Percentiles rank a stretch among this genome's conserved stretches.
These are phyloP conservation scores for Nyctalus aviator DNA, from an alignment of 2,797 vertebrate species.

Conservation along the genomic window DNA sequence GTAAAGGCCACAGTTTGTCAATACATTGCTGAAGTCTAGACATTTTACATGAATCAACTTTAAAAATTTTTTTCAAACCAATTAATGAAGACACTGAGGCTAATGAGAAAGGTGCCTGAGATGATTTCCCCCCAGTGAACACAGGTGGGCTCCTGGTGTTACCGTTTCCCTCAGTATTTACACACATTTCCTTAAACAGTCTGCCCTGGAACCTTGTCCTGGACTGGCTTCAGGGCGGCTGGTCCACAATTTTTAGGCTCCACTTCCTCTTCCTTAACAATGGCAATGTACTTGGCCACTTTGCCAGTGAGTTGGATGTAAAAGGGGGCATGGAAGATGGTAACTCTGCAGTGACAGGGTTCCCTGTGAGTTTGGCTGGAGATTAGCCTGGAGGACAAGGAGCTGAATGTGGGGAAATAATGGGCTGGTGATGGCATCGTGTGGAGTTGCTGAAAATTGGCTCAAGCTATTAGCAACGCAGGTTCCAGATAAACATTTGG, in stretches of 20 bases:
- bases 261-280: not conserved
- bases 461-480: not conserved
- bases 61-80: not conserved
- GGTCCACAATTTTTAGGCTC: not conserved
- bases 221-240: not conserved
- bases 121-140: not conserved
- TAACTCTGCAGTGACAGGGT: not conserved
- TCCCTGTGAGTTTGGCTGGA: not conserved
- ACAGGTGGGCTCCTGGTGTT: not conserved
- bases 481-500: slow-evolving; percentile 8
- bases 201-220: not conserved
- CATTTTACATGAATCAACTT: not conserved
- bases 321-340: not conserved
- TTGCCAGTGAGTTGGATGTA: not conserved
- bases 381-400: not conserved
- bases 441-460: not conserved
- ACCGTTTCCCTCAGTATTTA: not conserved
- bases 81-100: not conserved
- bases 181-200: not conserved
- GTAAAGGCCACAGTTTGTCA: not conserved
- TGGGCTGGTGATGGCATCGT: not conserved
- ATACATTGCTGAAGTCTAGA: not conserved
- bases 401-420: not conserved
- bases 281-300: not conserved
- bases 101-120: not conserved